A percentile compares a stretch with the other conserved stretches of the same genome.
Conservation (phyloP, 2,113 vertebrate genomes). For the Gadus chalcogrammus region DNA sequence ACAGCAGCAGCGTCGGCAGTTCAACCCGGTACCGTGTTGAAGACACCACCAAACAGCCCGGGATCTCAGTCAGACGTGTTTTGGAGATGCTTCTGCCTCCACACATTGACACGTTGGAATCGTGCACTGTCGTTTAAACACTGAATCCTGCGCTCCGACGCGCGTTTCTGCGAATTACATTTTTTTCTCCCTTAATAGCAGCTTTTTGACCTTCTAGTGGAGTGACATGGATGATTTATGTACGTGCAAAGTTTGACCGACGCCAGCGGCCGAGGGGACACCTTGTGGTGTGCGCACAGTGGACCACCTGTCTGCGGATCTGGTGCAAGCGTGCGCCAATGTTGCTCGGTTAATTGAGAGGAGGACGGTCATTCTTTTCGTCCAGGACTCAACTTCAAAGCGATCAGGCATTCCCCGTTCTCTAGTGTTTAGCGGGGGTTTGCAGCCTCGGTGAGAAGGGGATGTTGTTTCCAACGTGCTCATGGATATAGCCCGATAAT, state of each 20-base stretch:
- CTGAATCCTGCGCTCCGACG: slow-evolving; percentile 38
- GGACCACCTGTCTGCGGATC: slow-evolving; percentile 50
- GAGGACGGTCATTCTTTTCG: slow-evolving; percentile 5
- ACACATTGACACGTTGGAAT: slow-evolving; percentile 47
- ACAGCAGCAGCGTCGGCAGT: not conserved
- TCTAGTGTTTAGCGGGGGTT: slow-evolving; percentile 19
- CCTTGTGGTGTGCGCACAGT: slow-evolving; percentile 23
- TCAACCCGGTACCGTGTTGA: not conserved
- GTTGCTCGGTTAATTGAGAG: not conserved
- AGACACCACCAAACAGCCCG: slow-evolving; percentile 14
- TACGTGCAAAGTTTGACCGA: slow-evolving; percentile 72
- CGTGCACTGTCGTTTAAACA: slow-evolving; percentile 56
- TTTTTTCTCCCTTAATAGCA: slow-evolving; percentile 22
- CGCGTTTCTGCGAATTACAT: slow-evolving; percentile 35
- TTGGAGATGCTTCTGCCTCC: slow-evolving; percentile 6
- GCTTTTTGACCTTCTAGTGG: slow-evolving; percentile 25
- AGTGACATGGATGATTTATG: slow-evolving; percentile 42
- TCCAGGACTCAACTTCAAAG: slow-evolving; percentile 41
- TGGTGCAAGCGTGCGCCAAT: slow-evolving; percentile 15
- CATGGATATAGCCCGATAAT: slow-evolving; percentile 64
- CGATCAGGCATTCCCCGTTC: slow-evolving; percentile 24
- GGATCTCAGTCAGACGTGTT: slow-evolving; percentile 11
- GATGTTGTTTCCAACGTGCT: slow-evolving; percentile 36
- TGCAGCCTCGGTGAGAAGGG: slow-evolving; percentile 42
- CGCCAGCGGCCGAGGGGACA: slow-evolving; percentile 35